A percentile compares a stretch with the other conserved stretches of the same genome.
Evolutionary conservation across 2,113 vertebrate genomes (phyloP).

Genomic region (Neofelis nebulosa): DNA sequence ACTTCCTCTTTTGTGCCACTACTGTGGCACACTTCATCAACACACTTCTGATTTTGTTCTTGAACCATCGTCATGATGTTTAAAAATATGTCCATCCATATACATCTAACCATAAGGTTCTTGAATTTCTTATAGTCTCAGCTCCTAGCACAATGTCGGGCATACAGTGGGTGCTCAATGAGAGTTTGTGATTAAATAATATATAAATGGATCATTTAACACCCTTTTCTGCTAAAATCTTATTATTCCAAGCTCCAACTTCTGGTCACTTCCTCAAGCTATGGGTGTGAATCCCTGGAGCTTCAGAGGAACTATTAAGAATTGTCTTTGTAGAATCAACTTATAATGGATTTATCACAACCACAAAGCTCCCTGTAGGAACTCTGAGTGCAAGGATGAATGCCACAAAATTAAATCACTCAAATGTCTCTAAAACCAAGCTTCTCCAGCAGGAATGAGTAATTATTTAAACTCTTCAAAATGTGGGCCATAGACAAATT

Average conservation of each 20-base stretch:
- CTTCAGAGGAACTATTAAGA: not conserved
- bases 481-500: not conserved
- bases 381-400: conserved; percentile 7
- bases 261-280: not conserved
- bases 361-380: not conserved
- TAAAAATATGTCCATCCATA: not conserved
- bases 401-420: conserved; percentile 26
- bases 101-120: not conserved
- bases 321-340: not conserved
- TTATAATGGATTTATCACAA: conserved; percentile 5
- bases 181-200: not conserved
- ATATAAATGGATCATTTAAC: not conserved
- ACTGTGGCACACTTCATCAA: not conserved
- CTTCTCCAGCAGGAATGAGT: not conserved
- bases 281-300: not conserved
- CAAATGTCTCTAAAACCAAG: conserved; percentile 14
- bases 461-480: conserved; percentile 61
- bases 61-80: not conserved
- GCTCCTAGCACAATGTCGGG: not conserved
- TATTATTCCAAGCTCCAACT: not conserved
- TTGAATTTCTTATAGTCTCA: not conserved
- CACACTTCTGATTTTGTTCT: not conserved
- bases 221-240: not conserved
- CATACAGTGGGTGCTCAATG: not conserved
- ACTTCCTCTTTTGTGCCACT: not conserved